These are phyloP conservation scores for Cryptotermes secundus DNA, from an alignment of 1,140 invertebrate genomes.

Conservation along the genomic window DNA sequence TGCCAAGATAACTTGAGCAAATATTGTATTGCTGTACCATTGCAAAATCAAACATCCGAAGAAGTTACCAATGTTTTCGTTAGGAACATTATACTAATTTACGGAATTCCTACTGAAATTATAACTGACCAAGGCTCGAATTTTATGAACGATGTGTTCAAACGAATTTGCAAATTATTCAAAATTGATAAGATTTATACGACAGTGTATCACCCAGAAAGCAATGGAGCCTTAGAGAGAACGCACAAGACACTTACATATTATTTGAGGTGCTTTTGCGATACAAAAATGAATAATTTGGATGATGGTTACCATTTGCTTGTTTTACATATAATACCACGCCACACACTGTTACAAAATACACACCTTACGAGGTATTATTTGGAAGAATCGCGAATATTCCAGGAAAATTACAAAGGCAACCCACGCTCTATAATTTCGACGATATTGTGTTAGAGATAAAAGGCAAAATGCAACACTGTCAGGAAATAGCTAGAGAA, in stretches of 20 bases:
- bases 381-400: slow-evolving; percentile 41
- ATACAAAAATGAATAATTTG: slow-evolving; percentile 42
- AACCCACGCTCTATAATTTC: neutral
- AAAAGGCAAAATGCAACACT: slow-evolving; percentile 16
- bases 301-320: slow-evolving; percentile 40
- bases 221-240: slow-evolving; percentile 41
- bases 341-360: slow-evolving; percentile 42
- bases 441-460: neutral
- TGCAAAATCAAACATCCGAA: slow-evolving; percentile 40
- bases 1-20: slow-evolving; percentile 44
- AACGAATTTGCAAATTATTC: slow-evolving; percentile 39
- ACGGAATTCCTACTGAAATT: slow-evolving; percentile 42
- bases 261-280: slow-evolving; percentile 40
- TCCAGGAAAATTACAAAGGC: slow-evolving; percentile 31
- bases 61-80: slow-evolving; percentile 41
- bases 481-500: slow-evolving; percentile 9
- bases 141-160: slow-evolving; percentile 40
- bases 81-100: slow-evolving; percentile 41
- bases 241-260: slow-evolving; percentile 39
- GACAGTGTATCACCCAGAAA: slow-evolving; percentile 40
- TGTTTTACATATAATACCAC: slow-evolving; percentile 43
- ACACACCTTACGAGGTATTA: slow-evolving; percentile 42
- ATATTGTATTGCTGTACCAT: slow-evolving; percentile 37
- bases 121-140: slow-evolving; percentile 43
- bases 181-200: slow-evolving; percentile 41